Evolutionary conservation across 1,140 invertebrate genomes (phyloP).

Genomic region (Zaprionus inermis): DNA sequence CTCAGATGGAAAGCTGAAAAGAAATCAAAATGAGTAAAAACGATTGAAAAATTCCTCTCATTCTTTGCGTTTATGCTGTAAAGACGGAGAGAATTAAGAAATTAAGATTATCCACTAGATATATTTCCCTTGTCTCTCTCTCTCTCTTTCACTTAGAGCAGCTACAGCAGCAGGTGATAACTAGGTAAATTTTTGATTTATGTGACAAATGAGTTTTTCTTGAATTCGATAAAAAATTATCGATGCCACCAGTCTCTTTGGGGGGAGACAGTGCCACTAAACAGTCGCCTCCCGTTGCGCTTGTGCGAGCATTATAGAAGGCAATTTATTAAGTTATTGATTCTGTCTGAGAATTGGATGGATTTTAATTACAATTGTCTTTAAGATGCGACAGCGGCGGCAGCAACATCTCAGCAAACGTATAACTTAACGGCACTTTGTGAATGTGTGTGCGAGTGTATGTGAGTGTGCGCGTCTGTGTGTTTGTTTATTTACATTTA

Average conservation of each 20-base stretch:
- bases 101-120: background rate
- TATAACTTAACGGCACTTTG: slow-evolving; percentile 64
- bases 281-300: slow-evolving; percentile 47
- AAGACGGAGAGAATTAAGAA: background rate
- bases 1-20: background rate
- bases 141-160: background rate
- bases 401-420: slow-evolving; percentile 14
- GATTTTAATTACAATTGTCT: slow-evolving; percentile 69
- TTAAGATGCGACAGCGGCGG: slow-evolving; percentile 43
- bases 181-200: slow-evolving; percentile 46
- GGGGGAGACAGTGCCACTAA: background rate
- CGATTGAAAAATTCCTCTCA: background rate
- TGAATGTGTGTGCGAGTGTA: slow-evolving; percentile 17
- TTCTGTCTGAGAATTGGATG: slow-evolving; percentile 49
- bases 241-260: too few species aligned
- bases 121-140: background rate
- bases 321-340: slow-evolving; percentile 67
- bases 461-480: background rate
- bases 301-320: slow-evolving; percentile 62
- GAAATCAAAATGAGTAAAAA: background rate
- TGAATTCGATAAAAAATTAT: slow-evolving; percentile 16
- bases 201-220: slow-evolving; percentile 55
- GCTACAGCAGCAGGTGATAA: slow-evolving; percentile 2
- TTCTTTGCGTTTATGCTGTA: background rate
- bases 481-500: slow-evolving; percentile 57